phyloP scores from a whole-genome alignment of 2,888 invertebrate species.

The Nasonovia ribisnigri region DNA sequence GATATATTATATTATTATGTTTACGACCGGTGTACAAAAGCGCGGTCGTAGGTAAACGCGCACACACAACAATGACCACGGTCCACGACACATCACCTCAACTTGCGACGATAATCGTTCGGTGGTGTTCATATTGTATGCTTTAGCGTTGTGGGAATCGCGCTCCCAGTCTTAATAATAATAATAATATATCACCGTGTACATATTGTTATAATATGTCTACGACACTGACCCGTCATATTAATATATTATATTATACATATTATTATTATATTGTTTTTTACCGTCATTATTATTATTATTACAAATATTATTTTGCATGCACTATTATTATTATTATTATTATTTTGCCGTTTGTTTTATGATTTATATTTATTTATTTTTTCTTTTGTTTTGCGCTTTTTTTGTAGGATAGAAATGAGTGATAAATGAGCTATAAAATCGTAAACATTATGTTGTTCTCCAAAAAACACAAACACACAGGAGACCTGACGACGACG shows the following conservation, averaged over 20 bases:
- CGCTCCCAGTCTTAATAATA: background rate
- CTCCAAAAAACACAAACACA: slow-evolving; percentile 25
- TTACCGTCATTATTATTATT: background rate
- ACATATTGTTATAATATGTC: background rate
- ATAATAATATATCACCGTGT: background rate
- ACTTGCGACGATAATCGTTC: background rate
- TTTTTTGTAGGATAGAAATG: slow-evolving; percentile 65
- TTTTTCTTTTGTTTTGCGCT: slow-evolving; percentile 65
- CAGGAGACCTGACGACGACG: slow-evolving; percentile 1
- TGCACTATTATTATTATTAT: slow-evolving; percentile 55
- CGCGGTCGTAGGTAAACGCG: background rate
- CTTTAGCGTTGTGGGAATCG: slow-evolving; percentile 1
- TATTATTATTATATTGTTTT: background rate
- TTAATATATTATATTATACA: background rate
- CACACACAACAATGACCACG: background rate
- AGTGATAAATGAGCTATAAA: slow-evolving; percentile 65
- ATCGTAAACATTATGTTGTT: slow-evolving; percentile 47
- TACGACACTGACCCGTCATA: background rate
- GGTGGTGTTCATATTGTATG: background rate
- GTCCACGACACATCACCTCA: background rate
- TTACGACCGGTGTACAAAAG: slow-evolving; percentile 3
- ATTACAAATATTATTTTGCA: slow-evolving; percentile 59
- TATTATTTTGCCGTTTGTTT: slow-evolving; percentile 60
- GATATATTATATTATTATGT: background rate
- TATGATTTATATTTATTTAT: slow-evolving; percentile 64